A percentile compares a stretch with the other conserved stretches of the same genome.
Conservation (phyloP, 2,888 invertebrate species). For the Agrochola lychnidis region DNA sequence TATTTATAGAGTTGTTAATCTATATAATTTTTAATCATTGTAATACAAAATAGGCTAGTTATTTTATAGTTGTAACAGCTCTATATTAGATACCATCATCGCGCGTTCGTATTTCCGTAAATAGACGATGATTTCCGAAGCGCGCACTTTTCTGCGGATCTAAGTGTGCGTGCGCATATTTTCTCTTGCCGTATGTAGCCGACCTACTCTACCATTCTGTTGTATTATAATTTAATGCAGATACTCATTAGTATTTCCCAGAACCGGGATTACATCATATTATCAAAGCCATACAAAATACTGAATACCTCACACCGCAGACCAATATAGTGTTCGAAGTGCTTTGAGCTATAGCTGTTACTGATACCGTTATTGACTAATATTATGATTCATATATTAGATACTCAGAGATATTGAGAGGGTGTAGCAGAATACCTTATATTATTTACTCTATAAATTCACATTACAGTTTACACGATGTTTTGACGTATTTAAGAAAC, state of each 20-base stretch:
- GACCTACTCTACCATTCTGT: background rate
- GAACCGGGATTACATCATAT: background rate
- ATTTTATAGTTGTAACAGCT: no score
- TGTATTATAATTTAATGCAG: background rate
- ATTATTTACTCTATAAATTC: background rate
- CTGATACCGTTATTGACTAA: conserved; percentile 38
- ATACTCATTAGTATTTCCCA: background rate
- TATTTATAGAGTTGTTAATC: no score
- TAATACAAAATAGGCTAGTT: no score
- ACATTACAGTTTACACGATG: background rate
- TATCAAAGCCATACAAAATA: background rate
- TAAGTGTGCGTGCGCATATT: background rate
- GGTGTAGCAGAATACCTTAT: background rate
- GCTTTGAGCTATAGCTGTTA: conserved; percentile 1
- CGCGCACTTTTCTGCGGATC: background rate
- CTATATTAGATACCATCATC: background rate
- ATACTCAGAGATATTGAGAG: background rate
- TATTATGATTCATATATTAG: conserved; percentile 22
- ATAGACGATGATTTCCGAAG: background rate
- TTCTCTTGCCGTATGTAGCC: background rate
- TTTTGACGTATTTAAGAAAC: no score
- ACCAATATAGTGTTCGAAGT: background rate
- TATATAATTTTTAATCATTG: no score
- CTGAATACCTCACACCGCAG: background rate
- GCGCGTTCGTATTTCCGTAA: background rate